phyloP scores from a whole-genome alignment of 2,888 invertebrate species.

The Pyrocoelia pectoralis region DNA sequence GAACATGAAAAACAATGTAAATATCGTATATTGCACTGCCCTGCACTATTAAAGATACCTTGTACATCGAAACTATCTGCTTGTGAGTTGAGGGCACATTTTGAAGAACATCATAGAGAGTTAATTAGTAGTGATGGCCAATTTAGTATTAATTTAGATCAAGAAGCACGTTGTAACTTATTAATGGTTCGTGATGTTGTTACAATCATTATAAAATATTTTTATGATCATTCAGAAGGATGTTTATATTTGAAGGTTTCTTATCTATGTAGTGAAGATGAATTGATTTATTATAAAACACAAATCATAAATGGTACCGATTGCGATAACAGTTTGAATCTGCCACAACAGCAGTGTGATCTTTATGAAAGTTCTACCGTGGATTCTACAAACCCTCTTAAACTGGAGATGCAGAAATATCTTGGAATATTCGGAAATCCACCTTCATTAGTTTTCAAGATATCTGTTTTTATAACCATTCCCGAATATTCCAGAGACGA shows the following conservation, averaged over 20 bases:
- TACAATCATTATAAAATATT: neutral
- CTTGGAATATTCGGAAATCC: neutral
- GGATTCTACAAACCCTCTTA: neutral
- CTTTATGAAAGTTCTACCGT: neutral
- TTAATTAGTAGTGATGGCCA: neutral
- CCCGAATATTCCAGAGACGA: no score
- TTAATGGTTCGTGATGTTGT: neutral
- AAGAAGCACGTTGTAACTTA: neutral
- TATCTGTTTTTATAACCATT: neutral
- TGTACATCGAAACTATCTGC: neutral
- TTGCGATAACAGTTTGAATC: neutral
- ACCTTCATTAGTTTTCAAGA: neutral
- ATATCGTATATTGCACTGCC: conserved; percentile 1
- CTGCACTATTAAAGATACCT: neutral
- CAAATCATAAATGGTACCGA: neutral
- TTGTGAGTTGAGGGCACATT: neutral
- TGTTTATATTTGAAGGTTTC: neutral
- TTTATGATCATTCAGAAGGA: neutral
- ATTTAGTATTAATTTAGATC: neutral
- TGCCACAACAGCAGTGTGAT: neutral
- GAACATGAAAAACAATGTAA: neutral
- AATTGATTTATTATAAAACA: neutral
- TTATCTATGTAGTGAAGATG: neutral
- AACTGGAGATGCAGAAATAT: neutral
- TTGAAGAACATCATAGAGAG: neutral